Percentiles rank a stretch among this genome's conserved stretches.
These are phyloP conservation scores for Chaitophorus viminalis DNA, from an alignment of 2,888 invertebrate genomes.

Conservation along the genomic window DNA sequence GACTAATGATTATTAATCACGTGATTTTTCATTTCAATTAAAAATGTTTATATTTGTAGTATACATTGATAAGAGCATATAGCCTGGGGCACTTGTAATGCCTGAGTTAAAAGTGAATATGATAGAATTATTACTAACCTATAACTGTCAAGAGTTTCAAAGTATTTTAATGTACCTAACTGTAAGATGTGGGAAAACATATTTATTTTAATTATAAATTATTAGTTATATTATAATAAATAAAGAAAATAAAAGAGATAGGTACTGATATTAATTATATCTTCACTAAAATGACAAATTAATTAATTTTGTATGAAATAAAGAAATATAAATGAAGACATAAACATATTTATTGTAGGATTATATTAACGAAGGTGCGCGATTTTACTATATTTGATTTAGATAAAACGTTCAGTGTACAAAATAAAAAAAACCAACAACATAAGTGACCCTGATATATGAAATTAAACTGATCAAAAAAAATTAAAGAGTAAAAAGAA, in stretches of 20 bases:
- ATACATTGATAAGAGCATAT: background rate
- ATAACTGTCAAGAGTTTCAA: background rate
- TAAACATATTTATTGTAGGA: background rate
- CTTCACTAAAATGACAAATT: background rate
- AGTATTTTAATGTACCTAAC: background rate
- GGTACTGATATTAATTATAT: background rate
- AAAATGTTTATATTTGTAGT: background rate
- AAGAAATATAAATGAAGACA: background rate
- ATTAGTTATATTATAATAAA: too few relatives aligned
- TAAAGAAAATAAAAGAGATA: too few relatives aligned
- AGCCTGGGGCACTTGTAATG: background rate
- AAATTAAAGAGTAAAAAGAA: background rate
- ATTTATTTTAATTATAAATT: too few relatives aligned
- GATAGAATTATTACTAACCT: background rate
- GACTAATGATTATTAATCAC: background rate
- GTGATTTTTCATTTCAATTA: background rate
- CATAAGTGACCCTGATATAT: background rate
- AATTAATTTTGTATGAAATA: background rate
- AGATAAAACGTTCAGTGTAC: background rate
- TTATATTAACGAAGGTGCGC: background rate
- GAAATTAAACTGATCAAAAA: background rate
- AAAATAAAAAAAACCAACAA: background rate
- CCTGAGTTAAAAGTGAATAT: background rate
- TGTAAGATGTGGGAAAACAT: too few relatives aligned
- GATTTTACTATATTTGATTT: conserved; percentile 30